These are phyloP conservation scores for Augochlorella aurata DNA, from an alignment of 2,888 invertebrate species.

Conservation along the genomic window DNA sequence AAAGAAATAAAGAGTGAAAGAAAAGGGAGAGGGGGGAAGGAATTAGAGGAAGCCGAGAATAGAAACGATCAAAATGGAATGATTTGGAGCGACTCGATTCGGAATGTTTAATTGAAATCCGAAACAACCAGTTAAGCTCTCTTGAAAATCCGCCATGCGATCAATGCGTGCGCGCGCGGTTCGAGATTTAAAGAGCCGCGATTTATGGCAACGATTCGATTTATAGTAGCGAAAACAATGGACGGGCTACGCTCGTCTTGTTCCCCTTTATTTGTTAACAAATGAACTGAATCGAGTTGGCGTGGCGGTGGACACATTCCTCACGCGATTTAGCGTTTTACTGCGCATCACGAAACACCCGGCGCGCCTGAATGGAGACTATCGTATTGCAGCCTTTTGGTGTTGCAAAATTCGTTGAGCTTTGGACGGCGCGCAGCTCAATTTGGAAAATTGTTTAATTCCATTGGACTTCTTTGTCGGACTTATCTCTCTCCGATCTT, in stretches of 20 bases:
- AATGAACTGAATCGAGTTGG: constrained; percentile 31
- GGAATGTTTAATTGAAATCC: constrained; percentile 44
- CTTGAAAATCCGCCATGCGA: constrained; percentile 26
- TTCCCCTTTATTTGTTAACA: constrained; percentile 48
- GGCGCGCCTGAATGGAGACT: too few relatives aligned
- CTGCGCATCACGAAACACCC: not conserved
- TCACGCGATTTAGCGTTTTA: constrained; percentile 17
- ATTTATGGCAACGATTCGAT: constrained; percentile 55
- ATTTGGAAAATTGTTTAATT: not conserved
- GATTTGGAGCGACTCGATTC: constrained; percentile 13
- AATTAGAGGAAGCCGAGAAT: not conserved
- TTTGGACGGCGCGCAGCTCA: not conserved
- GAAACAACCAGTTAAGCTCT: constrained; percentile 22
- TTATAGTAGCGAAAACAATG: constrained; percentile 51
- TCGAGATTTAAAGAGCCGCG: constrained; percentile 44
- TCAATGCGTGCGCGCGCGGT: not conserved
- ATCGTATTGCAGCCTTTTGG: not conserved
- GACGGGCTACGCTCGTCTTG: constrained; percentile 23
- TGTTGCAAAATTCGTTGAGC: not conserved
- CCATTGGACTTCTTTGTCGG: not conserved
- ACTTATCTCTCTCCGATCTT: too few relatives aligned
- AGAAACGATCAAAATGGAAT: constrained; percentile 4
- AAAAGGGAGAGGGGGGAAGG: not conserved
- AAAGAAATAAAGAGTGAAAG: not conserved
- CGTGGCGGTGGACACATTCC: constrained; percentile 16